These are phyloP conservation scores for Sphaeramia orbicularis DNA, from an alignment of 2,797 vertebrate species.

Conservation along the genomic window DNA sequence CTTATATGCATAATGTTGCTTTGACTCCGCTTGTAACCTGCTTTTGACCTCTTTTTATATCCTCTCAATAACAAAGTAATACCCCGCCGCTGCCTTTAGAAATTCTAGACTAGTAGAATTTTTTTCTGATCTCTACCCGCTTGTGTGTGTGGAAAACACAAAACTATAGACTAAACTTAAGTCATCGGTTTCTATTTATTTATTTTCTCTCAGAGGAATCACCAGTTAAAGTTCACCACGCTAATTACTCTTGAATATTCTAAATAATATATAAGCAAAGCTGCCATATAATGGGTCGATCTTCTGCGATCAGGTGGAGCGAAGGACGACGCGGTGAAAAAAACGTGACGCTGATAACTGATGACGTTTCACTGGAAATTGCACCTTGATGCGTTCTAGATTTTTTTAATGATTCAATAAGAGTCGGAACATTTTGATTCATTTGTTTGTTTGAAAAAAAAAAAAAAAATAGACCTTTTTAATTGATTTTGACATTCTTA, in stretches of 20 bases:
- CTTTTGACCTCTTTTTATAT: slow-evolving; percentile 78
- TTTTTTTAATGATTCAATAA: slow-evolving; percentile 42
- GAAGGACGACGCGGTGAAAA: slow-evolving; percentile 19
- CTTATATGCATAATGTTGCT: slow-evolving; percentile 67
- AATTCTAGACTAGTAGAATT: slow-evolving; percentile 66
- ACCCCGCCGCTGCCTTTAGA: slow-evolving; percentile 80
- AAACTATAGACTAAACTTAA: slow-evolving; percentile 29
- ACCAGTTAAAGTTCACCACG: slow-evolving; percentile 20
- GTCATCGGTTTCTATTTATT: slow-evolving; percentile 5
- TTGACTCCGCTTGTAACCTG: slow-evolving; percentile 71
- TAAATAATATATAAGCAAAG: slow-evolving; percentile 46
- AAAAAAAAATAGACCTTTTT: slow-evolving; percentile 27
- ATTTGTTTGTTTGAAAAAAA: slow-evolving; percentile 40
- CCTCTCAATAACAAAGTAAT: slow-evolving; percentile 62
- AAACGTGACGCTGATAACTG: slow-evolving; percentile 25
- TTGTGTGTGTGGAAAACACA: slow-evolving; percentile 55
- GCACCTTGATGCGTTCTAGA: slow-evolving; percentile 49
- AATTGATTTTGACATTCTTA: slow-evolving; percentile 46
- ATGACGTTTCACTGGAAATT: slow-evolving; percentile 48
- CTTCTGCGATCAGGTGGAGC: too few relatives aligned
- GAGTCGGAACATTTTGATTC: slow-evolving; percentile 45
- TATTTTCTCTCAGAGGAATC: slow-evolving; percentile 18
- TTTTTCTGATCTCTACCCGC: slow-evolving; percentile 55
- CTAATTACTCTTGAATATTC: slow-evolving; percentile 37
- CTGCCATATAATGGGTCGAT: slow-evolving; percentile 51